phyloP scores from a whole-genome alignment of 2,797 vertebrate genomes.

The Mionectes olivaceus region DNA sequence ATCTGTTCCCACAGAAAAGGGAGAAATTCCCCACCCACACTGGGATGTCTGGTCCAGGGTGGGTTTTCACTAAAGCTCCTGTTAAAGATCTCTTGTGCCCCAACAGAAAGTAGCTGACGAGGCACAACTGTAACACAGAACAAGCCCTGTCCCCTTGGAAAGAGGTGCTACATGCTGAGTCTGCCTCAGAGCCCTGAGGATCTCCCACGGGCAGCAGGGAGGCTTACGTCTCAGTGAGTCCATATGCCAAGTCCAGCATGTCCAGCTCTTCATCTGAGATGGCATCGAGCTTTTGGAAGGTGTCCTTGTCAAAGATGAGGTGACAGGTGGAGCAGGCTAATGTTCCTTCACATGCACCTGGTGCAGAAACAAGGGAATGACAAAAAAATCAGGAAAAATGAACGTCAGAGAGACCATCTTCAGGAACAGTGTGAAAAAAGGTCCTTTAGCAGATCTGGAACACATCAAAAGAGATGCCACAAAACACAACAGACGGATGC shows the following conservation, averaged over 20 bases:
- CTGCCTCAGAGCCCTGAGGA: neutral
- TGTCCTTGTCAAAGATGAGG: conserved; percentile 78
- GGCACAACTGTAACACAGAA: neutral
- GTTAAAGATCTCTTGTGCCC: neutral
- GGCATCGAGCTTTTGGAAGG: conserved; percentile 73
- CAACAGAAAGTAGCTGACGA: neutral
- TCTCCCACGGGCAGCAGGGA: neutral
- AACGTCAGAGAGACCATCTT: neutral
- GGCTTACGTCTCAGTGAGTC: conserved; percentile 79
- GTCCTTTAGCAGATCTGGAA: neutral
- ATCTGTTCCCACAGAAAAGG: neutral
- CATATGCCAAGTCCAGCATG: conserved; percentile 83
- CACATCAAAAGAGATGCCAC: neutral
- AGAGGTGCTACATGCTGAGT: neutral
- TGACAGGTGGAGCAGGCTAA: conserved; percentile 84
- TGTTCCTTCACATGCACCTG: conserved; percentile 82
- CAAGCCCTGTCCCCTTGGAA: neutral
- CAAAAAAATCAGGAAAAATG: neutral
- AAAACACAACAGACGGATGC: neutral
- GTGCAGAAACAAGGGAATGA: neutral
- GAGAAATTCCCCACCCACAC: neutral
- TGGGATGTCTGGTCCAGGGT: neutral
- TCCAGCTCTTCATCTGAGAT: conserved; percentile 81
- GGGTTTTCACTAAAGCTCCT: neutral
- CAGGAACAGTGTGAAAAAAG: neutral